Evolutionary conservation across 1,140 invertebrate genomes (phyloP).

Genomic region (Zaprionus inermis): DNA sequence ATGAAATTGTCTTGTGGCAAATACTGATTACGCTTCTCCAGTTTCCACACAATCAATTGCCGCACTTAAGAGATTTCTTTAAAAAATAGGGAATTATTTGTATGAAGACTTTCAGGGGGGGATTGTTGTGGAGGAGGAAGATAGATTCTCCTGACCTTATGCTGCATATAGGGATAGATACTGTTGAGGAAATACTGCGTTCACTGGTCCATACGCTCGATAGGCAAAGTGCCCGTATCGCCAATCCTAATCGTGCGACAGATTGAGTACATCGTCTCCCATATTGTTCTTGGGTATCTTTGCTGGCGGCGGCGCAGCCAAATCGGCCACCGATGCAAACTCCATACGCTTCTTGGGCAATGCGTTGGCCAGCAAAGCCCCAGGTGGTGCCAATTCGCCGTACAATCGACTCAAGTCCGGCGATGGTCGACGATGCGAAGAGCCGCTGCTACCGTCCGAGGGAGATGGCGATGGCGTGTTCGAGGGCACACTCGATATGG

Average conservation of each 20-base stretch:
- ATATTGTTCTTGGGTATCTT: constrained; percentile 88
- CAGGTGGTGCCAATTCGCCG: constrained; percentile 68
- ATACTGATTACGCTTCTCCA: constrained; percentile 17
- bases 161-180: constrained; percentile 47
- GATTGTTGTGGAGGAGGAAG: neutral
- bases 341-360: constrained; percentile 83
- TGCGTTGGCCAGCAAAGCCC: constrained; percentile 52
- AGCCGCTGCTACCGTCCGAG: constrained; percentile 75
- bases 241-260: constrained; percentile 68
- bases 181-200: constrained; percentile 61
- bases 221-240: constrained; percentile 21
- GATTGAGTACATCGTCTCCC: constrained; percentile 72
- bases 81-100: constrained; percentile 6
- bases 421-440: constrained; percentile 70
- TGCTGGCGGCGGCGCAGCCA: constrained; percentile 78
- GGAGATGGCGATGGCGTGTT: constrained; percentile 80
- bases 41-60: neutral
- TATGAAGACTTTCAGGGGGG: neutral
- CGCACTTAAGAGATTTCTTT: constrained; percentile 2
- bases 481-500: constrained; percentile 83
- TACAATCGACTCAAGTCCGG: constrained; percentile 77
- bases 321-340: constrained; percentile 82
- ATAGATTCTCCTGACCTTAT: constrained; percentile 53
- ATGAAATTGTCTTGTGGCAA: constrained; percentile 15
- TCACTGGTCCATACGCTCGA: constrained; percentile 36